Base-by-base conservation (phyloP, 2,797 vertebrate genomes). In the Menidia menidia region DNA sequence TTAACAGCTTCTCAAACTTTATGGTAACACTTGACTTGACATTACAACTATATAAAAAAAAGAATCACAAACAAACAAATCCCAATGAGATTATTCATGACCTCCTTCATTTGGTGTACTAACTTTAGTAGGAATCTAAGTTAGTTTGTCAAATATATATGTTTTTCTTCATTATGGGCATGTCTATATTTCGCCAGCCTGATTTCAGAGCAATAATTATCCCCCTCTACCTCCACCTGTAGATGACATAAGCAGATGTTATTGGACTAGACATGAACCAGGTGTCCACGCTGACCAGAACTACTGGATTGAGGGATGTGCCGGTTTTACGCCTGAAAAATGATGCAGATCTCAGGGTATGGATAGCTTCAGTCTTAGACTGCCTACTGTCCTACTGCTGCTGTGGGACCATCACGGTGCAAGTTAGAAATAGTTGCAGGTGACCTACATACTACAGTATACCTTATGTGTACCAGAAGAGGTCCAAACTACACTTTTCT, bases 291-390 rank as follows among this genome's bases (percentile, higher is more conserved):
- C 81, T 88, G 92, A 72, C 64, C 56, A 88, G 86, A 51, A 75
- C 75, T 90, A 57, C 76, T 32, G 85, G 79, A 60, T 19, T 78
- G 8, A 94, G 86, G 78, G 94, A 95, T 74, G 89, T 96, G 63
- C 95, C 93, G 68, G 93, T 95, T 78, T 91, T 91, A 39, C 92
- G 95, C 16, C 92, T 97, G 82, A 91, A 93, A 14, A 87, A 92
- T 44, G 95, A 95, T 57, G 80, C 89, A 53, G 90, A 94, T 64
- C 92, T 98, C 68, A 90, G 92, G 94, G 96, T 97, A 93, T 15
- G 69, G 33, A 65, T 14, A 68, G 43, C 62, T 32, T 70, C 16
- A 33, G 14, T 35, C 33, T 39, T 39, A 35, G 19, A 67, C 33
- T 51, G 52, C 11, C 47, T 35, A 30, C 39, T 42, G 56, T 51